Evolutionary conservation across 2,797 vertebrate species (phyloP).

Genomic region (Miichthys miiuy): DNA sequence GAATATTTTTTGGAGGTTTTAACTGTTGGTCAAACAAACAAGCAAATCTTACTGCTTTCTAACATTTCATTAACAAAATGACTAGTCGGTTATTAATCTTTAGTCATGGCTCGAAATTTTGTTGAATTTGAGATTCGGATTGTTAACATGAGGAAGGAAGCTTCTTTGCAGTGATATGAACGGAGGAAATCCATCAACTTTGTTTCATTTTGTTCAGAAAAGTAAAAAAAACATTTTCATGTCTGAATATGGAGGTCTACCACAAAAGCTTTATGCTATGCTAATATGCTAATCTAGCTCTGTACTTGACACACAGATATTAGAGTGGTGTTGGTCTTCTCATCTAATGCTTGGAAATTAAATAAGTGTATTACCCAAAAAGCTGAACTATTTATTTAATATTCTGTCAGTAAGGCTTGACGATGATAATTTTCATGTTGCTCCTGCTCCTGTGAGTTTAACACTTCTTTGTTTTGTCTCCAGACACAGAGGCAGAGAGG

Average conservation of each 20-base stretch:
- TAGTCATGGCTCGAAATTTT: neutral
- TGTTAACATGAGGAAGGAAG: too few species aligned
- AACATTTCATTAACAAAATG: neutral
- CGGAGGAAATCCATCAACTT: neutral
- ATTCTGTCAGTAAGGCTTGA: too few species aligned
- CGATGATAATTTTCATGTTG: neutral
- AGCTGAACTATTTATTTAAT: neutral
- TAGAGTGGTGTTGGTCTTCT: neutral
- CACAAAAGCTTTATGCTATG: too few species aligned
- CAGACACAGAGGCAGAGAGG: conserved; percentile 98
- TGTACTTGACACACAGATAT: neutral
- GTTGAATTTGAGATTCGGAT: too few species aligned
- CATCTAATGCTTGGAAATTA: neutral
- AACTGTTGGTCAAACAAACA: neutral
- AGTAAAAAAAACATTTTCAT: too few species aligned
- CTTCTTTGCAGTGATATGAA: too few species aligned
- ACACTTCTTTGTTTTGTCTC: conserved; percentile 46
- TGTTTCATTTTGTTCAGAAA: neutral
- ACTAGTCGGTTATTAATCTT: neutral
- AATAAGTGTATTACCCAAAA: neutral
- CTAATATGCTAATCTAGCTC: conserved; percentile 4
- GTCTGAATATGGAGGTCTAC: neutral
- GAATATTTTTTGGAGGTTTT: neutral
- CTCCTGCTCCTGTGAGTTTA: neutral
- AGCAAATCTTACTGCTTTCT: too few species aligned